Evolutionary conservation across 2,113 vertebrate species (phyloP), one percentile per base, ranked within the genome.

Genomic region (Accipiter cooperii): DNA sequence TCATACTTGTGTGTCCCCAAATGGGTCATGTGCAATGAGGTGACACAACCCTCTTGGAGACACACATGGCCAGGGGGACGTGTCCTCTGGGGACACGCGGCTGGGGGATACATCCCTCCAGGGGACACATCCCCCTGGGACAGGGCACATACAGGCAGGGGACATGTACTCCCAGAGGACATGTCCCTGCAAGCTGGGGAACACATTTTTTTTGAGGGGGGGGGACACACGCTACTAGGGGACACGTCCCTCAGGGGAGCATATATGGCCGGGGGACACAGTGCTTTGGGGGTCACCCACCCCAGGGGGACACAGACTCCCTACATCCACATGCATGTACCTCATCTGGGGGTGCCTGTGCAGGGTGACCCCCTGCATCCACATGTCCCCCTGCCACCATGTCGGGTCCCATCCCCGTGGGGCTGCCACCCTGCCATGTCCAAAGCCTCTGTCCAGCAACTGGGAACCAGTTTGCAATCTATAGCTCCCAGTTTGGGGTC

Each of bases 41-140:
- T 74, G 68, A 71, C 51, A 33, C 34, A 28, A 13, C 7, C 8
- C 22, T 34, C 22, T 4, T 55, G 58, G 84, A 40, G 49, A 84
- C 69, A 55, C 21, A 1, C 0, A 1, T 28, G 34, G 14, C 33
- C 15, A 12, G 58, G 19, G 17, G 42, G 12, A 4, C 1, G 1
- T 10, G 10, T 79, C 34, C 63, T 33, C 15, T 76, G 71, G 61
- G 61, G 47, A 57, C n/a, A 20, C 40, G 38, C 3, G 2, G 20
- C 38, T 33, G 24, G n/a, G 29, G 71, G 12, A 40, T 9, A 5
- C 12, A 13, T 17, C 47, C 44, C 63, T 40, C 17, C 8, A 55
- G 58, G 70, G 13, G 19, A 24, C 31, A 36, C 7, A 12, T 60
- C 12, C 33, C 26, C 10, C 29, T 31, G 29, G 10, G 29, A 20